These are phyloP conservation scores for Cataglyphis cursor DNA, from an alignment of 2,888 invertebrate genomes.

Conservation along the genomic window DNA sequence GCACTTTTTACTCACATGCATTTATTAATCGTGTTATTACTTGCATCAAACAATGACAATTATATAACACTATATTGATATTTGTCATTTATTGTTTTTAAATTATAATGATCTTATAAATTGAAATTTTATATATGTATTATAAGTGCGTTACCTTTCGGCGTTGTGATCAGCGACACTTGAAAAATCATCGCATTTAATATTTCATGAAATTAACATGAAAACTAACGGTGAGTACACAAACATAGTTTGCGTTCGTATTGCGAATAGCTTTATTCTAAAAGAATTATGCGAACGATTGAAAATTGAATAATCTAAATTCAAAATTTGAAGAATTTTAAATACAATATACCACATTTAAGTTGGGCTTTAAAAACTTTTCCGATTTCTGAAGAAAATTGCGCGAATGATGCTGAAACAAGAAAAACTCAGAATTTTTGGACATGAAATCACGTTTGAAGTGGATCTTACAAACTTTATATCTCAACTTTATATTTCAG, in stretches of 20 bases:
- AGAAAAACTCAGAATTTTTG: background rate
- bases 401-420: background rate
- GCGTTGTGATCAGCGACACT: background rate
- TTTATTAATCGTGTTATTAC: background rate
- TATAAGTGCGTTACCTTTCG: background rate
- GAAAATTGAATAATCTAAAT: background rate
- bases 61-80: background rate
- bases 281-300: background rate
- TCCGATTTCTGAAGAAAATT: background rate
- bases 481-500: too few species aligned
- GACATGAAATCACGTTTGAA: background rate
- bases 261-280: background rate
- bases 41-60: background rate
- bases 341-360: background rate
- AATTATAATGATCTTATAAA: background rate
- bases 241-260: background rate
- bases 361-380: background rate
- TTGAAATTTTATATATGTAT: background rate
- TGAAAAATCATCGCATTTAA: background rate
- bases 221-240: background rate
- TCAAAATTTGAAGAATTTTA: conserved; percentile 13
- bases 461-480: background rate
- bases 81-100: background rate
- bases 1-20: conserved; percentile 27
- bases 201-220: background rate